A percentile compares a stretch with the other conserved stretches of the same genome.
phyloP scores from a whole-genome alignment of 2,797 vertebrate species.

The Microctenopoma lineatum region DNA sequence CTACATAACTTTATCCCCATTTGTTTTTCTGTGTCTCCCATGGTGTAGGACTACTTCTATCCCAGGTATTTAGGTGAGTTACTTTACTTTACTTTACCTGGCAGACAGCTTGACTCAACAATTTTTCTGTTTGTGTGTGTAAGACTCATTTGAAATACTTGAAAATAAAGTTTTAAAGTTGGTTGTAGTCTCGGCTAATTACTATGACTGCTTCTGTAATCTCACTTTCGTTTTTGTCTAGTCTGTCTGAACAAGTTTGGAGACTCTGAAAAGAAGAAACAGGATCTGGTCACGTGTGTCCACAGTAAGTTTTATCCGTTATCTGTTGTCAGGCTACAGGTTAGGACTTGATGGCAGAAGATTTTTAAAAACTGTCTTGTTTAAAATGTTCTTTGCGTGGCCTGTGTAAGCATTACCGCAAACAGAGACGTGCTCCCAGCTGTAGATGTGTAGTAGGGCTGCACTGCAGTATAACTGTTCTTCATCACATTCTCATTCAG shows the following conservation, averaged over 20 bases:
- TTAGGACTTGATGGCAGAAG: not conserved
- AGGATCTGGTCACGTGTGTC: conserved; percentile 90
- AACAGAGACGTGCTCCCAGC: conserved; percentile 19
- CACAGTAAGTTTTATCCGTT: conserved; percentile 88
- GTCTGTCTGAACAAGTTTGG: conserved; percentile 89
- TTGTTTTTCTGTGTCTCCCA: conserved; percentile 31
- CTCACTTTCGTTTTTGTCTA: conserved; percentile 67
- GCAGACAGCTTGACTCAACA: too few species aligned
- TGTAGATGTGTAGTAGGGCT: conserved; percentile 50
- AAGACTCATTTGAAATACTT: too few species aligned
- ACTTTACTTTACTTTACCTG: too few species aligned
- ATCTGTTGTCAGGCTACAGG: conserved; percentile 2
- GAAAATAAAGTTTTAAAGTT: too few species aligned
- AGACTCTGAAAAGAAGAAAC: conserved; percentile 84
- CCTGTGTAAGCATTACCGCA: conserved; percentile 25
- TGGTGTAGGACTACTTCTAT: conserved; percentile 93
- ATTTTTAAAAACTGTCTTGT: not conserved
- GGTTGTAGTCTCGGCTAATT: too few species aligned
- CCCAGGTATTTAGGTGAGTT: conserved; percentile 94
- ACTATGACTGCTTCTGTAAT: not conserved
- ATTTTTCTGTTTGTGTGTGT: too few species aligned
- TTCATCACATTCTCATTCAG: conserved; percentile 56
- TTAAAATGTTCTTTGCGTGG: not conserved
- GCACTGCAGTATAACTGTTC: conserved; percentile 74
- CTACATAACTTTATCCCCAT: conserved; percentile 12